Base-by-base conservation (phyloP, 2,888 invertebrate species). In the Lypha dubia region DNA sequence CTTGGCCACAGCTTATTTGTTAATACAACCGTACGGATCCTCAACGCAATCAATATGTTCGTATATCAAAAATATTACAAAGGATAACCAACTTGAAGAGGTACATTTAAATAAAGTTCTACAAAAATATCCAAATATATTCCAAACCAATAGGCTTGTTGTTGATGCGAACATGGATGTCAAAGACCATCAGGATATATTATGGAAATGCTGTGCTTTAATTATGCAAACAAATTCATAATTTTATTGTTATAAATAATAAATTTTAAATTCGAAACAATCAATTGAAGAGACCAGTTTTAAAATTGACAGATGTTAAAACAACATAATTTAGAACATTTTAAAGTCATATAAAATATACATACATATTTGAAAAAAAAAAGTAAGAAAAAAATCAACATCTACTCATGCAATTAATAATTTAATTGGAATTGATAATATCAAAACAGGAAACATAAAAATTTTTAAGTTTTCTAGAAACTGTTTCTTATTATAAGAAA, bases 1-100 rank as follows among this genome's bases (percentile, higher is more conserved):
- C 81, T 93, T 98, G 79, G 95, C 97, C 88, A 96, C 98, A 5
- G 96, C 97, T 8, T 98, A 98, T 93, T 94, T 98, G 71, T 90
- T 92, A 38, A 96, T 98, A 49, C 98, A 98, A 93, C 98, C 98
- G 0, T 96, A 96, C 89, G 98, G 98, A 62, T 98, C 98, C 1
- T 96, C 96, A 81, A 94, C 97, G 2, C 97, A 97, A 91, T 97
- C 97, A 92, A 95, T 98, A 86, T 97, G 97, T 94, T 97, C 97
- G 9, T 98, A 98, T 92, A 94, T 98, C 24, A 96, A 96, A 89
- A 96, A 96, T 89, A 87, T 90, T n/a, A 86, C 86, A 3, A 93
- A 97, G 87, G 95, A 96, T 88, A 93, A 96, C 1, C 93, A 93
- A 87, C 93, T 96, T 65, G 94, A 95, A 82, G 95, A 96, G 63